Evolutionary conservation across 2,888 invertebrate genomes (phyloP).

Genomic region (Oeneis ivallda): DNA sequence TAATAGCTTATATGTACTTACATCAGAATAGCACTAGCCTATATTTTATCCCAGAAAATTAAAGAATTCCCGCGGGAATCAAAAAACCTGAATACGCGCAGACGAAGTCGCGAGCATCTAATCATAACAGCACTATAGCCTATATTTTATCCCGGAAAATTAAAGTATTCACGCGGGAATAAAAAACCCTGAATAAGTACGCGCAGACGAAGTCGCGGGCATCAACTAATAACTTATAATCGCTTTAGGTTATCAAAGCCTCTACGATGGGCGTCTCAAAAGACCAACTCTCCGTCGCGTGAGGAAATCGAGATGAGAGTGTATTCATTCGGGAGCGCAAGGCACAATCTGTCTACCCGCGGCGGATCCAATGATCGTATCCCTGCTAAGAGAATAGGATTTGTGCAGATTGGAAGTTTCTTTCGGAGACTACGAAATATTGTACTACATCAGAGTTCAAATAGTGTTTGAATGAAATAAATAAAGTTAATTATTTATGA

Average conservation of each 20-base stretch:
- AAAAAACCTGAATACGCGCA: too few species aligned
- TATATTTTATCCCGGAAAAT: too few species aligned
- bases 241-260: constrained; percentile 66
- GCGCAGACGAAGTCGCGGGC: too few species aligned
- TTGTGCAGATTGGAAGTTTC: constrained; percentile 43
- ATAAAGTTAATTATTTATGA: neutral
- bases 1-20: too few species aligned
- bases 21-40: too few species aligned
- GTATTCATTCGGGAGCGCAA: constrained; percentile 63
- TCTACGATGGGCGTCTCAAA: constrained; percentile 71
- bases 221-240: neutral
- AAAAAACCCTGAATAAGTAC: too few species aligned
- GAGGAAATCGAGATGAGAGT: constrained; percentile 69
- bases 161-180: too few species aligned
- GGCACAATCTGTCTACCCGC: constrained; percentile 40
- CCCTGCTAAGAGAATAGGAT: constrained; percentile 56
- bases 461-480: neutral
- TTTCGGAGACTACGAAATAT: constrained; percentile 25
- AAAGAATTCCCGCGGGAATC: too few species aligned
- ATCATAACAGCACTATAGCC: too few species aligned
- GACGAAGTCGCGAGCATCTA: too few species aligned
- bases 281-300: constrained; percentile 62
- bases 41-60: too few species aligned
- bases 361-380: constrained; percentile 43
- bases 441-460: constrained; percentile 4